phyloP scores from a whole-genome alignment of 2,797 vertebrate genomes.

The Sylvia borin region DNA sequence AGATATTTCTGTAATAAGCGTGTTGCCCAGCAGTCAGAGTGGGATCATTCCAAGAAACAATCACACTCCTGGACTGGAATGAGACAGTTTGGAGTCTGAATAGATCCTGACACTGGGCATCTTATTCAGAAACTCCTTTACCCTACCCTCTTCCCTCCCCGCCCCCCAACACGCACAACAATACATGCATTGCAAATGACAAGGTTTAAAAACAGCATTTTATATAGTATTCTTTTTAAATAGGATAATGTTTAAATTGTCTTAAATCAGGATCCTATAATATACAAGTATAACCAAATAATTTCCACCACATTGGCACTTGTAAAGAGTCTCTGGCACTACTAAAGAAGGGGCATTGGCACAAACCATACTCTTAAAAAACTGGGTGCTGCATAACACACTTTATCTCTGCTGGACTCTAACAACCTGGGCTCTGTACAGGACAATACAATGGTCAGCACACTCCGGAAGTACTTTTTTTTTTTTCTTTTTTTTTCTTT shows the following conservation, averaged over 20 bases:
- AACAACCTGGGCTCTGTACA: slow-evolving; percentile 55
- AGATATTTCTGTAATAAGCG: slow-evolving; percentile 84
- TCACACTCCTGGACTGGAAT: slow-evolving; percentile 50
- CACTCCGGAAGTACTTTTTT: background rate
- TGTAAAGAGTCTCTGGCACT: slow-evolving; percentile 85
- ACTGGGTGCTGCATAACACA: slow-evolving; percentile 63
- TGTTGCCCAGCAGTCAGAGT: slow-evolving; percentile 74
- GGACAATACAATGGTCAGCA: slow-evolving; percentile 52
- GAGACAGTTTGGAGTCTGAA: slow-evolving; percentile 46
- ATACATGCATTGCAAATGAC: slow-evolving; percentile 91
- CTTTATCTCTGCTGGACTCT: slow-evolving; percentile 62
- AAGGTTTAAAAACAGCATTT: slow-evolving; percentile 83
- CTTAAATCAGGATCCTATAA: slow-evolving; percentile 85
- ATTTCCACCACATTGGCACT: slow-evolving; percentile 89
- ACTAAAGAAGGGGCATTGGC: slow-evolving; percentile 86
- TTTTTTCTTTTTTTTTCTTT: background rate
- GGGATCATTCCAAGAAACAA: slow-evolving; percentile 43
- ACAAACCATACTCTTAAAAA: slow-evolving; percentile 78
- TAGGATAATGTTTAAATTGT: slow-evolving; percentile 80
- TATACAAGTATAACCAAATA: slow-evolving; percentile 81
- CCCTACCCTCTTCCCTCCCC: slow-evolving; percentile 72
- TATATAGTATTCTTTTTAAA: slow-evolving; percentile 76
- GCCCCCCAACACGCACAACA: slow-evolving; percentile 59
- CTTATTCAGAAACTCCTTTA: slow-evolving; percentile 52
- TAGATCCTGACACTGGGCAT: slow-evolving; percentile 37